Evolutionary conservation across 2,888 invertebrate species (phyloP), one percentile per base, ranked within the genome.

Genomic region (Abrostola triplasia): DNA sequence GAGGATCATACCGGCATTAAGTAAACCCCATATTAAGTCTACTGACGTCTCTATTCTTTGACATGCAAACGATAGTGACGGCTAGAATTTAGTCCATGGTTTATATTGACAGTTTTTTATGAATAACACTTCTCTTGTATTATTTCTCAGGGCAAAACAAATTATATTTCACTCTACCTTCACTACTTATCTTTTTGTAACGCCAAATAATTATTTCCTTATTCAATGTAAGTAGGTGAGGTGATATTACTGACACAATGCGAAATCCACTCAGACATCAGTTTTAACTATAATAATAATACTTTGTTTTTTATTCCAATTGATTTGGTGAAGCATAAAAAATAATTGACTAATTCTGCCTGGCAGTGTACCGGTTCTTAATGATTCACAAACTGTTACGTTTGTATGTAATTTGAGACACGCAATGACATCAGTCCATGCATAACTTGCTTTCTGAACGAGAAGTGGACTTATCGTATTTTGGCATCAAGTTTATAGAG

Each of bases 391-490:
- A 54, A 65, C 60, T 59, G 61, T 6, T 24, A 24, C 24, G 24
- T 24, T 24, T 24, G 10, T 50, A 40, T 8, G 42, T 2, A 60
- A 52, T 47, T 13, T 51, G 0, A 5, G 44, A 38, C 66, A 73
- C 66, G 70, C 64, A 13, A 67, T 62, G 40, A 40, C 60, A 64
- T 12, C 53, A 24, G 59, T n/a, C 42, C 41, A 36, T 55, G 66
- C 70, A 52, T 57, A 51, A 64, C 55, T 24, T 11, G 38, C 51
- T 12, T 36, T 38, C 9, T 51, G 36, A 55, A 40, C 9, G 36
- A 9, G 62, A 64, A 62, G 51, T 54, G 12, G 50, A 59, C 59
- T 57, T 48, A 44, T 36, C 41, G 13, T 37, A 24, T 36, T 8
- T 40, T 24, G 24, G 54, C 50, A 44, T 44, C 10, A 6, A n/a